Percentiles rank a stretch among this genome's conserved stretches.
Evolutionary conservation across 2,797 vertebrate species (phyloP).

Genomic region (Pangasius krempfi): DNA sequence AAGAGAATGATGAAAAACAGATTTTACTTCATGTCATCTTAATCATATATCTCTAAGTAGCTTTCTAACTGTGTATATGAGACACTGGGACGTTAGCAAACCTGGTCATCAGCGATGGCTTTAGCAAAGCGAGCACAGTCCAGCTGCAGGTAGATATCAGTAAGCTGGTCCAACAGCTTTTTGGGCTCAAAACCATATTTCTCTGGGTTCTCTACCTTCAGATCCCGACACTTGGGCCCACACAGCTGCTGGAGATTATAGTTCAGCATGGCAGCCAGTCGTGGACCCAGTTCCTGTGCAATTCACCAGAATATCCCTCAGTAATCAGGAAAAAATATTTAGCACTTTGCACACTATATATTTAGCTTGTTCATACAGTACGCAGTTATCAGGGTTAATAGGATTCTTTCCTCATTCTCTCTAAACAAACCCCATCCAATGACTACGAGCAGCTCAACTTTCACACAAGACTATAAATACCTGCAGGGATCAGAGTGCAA

Average conservation of each 20-base stretch:
- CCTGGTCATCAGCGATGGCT: slow-evolving; percentile 98
- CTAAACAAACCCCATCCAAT: slow-evolving; percentile 46
- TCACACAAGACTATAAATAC: slow-evolving; percentile 55
- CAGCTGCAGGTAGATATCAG: slow-evolving; percentile 96
- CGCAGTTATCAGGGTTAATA: slow-evolving; percentile 1
- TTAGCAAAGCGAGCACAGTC: slow-evolving; percentile 97
- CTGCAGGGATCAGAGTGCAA: slow-evolving; percentile 35
- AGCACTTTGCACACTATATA: not conserved
- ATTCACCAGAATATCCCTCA: slow-evolving; percentile 18
- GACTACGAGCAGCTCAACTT: slow-evolving; percentile 42
- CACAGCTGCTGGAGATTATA: slow-evolving; percentile 98
- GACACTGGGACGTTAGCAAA: slow-evolving; percentile 53
- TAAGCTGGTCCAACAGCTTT: slow-evolving; percentile 97
- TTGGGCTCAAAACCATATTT: slow-evolving; percentile 99
- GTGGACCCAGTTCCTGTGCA: slow-evolving; percentile 90
- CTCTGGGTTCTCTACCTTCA: slow-evolving; percentile 98
- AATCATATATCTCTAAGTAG: not conserved
- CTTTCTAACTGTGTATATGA: not conserved
- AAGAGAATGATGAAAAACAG: not conserved
- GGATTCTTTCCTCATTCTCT: not conserved
- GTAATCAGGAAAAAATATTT: not conserved
- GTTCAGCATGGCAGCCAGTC: slow-evolving; percentile 97
- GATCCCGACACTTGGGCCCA: slow-evolving; percentile 96
- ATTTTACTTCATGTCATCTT: not conserved
- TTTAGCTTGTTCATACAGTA: not conserved